A percentile compares a stretch with the other conserved stretches of the same genome.
Conservation (phyloP, 1,140 invertebrate species). For the Magallana gigas region DNA sequence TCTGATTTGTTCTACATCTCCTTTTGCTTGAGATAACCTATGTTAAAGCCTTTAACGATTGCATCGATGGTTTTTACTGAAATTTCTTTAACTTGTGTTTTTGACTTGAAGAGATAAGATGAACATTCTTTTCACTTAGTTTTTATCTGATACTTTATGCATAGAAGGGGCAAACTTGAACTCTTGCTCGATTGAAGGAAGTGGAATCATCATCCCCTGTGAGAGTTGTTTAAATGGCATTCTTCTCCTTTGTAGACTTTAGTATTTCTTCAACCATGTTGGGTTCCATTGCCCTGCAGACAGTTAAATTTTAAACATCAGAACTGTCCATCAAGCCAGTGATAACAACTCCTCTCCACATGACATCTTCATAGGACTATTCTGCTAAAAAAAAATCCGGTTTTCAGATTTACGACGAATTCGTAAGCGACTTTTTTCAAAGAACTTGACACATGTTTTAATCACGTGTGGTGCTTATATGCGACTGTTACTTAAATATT, state of each 20-base stretch:
- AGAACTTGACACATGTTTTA: no score
- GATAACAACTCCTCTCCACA: no score
- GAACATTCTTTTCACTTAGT: constrained; percentile 46
- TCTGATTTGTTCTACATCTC: constrained; percentile 26
- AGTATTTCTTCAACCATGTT: constrained; percentile 45
- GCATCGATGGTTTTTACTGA: constrained; percentile 43
- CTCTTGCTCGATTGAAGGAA: constrained; percentile 26
- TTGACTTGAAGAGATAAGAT: constrained; percentile 33
- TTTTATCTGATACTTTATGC: constrained; percentile 33
- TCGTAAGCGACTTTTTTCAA: no score
- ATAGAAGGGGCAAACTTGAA: not conserved
- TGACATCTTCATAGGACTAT: no score
- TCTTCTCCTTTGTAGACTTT: constrained; percentile 20
- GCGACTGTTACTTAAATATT: no score
- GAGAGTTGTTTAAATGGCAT: not conserved
- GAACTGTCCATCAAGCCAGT: no score
- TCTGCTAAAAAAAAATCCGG: no score
- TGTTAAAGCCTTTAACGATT: constrained; percentile 47
- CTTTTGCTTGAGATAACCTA: constrained; percentile 42
- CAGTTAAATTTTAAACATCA: no score
- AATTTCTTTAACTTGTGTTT: constrained; percentile 43
- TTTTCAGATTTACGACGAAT: no score
- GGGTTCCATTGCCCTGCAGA: constrained; percentile 38
- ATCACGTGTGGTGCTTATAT: no score
- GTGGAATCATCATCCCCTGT: constrained; percentile 53